Conservation (phyloP, 1,140 invertebrate species). For the Bombus picipes region DNA sequence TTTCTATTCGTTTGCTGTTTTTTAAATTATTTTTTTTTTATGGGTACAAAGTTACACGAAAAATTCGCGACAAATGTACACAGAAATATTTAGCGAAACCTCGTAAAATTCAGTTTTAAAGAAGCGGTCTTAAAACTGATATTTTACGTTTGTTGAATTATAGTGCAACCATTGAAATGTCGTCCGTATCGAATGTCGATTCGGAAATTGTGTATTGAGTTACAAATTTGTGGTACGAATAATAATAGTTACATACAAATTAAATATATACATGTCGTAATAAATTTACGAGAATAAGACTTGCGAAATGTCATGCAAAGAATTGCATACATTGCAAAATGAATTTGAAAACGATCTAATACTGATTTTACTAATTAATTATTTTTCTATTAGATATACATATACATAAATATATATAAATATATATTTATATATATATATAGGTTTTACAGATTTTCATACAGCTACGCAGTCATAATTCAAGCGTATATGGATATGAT, state of each 20-base stretch:
- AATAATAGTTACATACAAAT: neutral
- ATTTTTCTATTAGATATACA: neutral
- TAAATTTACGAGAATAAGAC: neutral
- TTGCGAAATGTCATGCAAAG: neutral
- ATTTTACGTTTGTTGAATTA: slow-evolving; percentile 34
- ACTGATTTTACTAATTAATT: neutral
- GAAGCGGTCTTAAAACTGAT: slow-evolving; percentile 72
- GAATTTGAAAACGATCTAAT: neutral
- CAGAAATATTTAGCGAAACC: neutral
- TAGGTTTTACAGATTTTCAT: slow-evolving; percentile 5
- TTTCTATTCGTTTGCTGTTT: neutral
- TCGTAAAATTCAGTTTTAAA: slow-evolving; percentile 68
- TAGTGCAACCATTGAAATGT: neutral
- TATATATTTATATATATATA: no score
- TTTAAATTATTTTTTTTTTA: neutral
- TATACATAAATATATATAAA: rapidly evolving
- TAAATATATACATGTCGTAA: no score
- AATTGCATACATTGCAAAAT: neutral
- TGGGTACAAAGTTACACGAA: neutral
- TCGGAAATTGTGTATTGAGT: neutral
- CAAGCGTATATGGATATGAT: slow-evolving; percentile 17
- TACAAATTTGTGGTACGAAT: neutral
- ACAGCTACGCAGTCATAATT: neutral
- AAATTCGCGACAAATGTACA: neutral
- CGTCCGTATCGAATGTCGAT: neutral